A percentile compares a stretch with the other conserved stretches of the same genome.
These are phyloP conservation scores for Rallus limicola DNA, from an alignment of 2,113 vertebrate genomes.

Conservation along the genomic window DNA sequence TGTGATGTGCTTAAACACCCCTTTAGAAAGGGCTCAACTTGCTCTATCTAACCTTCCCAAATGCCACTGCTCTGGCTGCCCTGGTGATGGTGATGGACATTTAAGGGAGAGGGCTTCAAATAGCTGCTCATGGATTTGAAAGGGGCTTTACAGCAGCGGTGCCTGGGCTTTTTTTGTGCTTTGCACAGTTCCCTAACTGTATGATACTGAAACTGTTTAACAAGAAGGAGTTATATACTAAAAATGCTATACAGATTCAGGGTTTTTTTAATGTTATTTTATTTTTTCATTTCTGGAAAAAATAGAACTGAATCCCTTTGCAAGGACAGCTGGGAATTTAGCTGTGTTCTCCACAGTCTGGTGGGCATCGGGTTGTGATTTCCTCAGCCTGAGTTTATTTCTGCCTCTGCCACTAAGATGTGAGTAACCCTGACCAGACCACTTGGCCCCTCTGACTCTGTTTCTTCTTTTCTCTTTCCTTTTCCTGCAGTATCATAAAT, in stretches of 20 bases:
- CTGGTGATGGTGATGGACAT: accelerated
- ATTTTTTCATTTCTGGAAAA: neutral
- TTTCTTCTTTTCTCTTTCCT: conserved; percentile 11
- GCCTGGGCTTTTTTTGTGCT: neutral
- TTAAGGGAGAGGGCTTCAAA: neutral
- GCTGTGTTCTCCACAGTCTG: neutral
- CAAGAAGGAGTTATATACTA: neutral
- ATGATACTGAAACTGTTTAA: neutral
- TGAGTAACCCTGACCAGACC: conserved; percentile 20
- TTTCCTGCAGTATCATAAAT: neutral
- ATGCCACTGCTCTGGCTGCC: accelerated
- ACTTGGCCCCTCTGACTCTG: neutral
- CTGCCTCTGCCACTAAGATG: neutral
- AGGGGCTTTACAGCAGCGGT: neutral
- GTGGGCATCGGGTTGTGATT: neutral
- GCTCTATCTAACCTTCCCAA: accelerated
- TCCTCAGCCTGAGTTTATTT: neutral
- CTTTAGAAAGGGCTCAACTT: neutral
- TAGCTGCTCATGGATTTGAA: neutral
- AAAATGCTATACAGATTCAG: neutral
- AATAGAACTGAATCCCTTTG: neutral
- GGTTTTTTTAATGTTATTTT: neutral
- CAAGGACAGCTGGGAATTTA: neutral
- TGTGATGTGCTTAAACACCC: neutral
- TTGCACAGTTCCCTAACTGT: neutral